These are phyloP conservation scores for Echinometra lucunter DNA, from an alignment of 53 echinoderm and acorn worm genomes.

Conservation along the genomic window DNA sequence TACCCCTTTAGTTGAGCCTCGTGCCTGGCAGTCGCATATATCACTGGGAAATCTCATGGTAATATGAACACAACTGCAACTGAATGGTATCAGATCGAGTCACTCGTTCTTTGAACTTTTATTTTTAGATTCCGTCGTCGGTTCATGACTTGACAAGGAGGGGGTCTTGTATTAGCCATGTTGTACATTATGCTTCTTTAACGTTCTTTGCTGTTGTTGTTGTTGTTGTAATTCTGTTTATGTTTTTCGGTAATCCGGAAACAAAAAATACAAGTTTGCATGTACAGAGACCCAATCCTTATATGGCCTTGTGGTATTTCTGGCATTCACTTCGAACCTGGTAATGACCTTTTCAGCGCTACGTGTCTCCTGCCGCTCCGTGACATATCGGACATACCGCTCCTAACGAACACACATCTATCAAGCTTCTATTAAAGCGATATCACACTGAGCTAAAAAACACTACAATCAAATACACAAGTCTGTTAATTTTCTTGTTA, in stretches of 20 bases:
- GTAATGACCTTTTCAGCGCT: conserved; percentile 17
- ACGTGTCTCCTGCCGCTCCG: background rate
- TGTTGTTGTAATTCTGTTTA: background rate
- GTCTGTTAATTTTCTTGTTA: background rate
- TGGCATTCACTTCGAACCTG: background rate
- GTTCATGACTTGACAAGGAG: too few species aligned
- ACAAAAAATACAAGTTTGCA: background rate
- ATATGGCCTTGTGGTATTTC: conserved; percentile 8
- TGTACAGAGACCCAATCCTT: background rate
- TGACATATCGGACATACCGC: conserved; percentile 13
- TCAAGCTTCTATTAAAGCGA: conserved; percentile 16
- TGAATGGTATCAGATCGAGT: too few species aligned
- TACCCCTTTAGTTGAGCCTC: too few species aligned
- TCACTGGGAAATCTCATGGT: too few species aligned
- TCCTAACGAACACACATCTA: conserved; percentile 6
- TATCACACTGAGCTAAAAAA: background rate
- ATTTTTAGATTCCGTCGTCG: too few species aligned
- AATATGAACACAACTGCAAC: too few species aligned
- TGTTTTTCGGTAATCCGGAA: background rate
- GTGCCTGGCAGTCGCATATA: too few species aligned
- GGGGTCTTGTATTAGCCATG: too few species aligned
- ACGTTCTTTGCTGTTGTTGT: background rate
- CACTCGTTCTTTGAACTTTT: too few species aligned
- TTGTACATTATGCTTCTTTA: background rate
- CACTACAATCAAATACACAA: conserved; percentile 7